Conservation (phyloP, 2,888 invertebrate species). For the Empis stercorea region DNA sequence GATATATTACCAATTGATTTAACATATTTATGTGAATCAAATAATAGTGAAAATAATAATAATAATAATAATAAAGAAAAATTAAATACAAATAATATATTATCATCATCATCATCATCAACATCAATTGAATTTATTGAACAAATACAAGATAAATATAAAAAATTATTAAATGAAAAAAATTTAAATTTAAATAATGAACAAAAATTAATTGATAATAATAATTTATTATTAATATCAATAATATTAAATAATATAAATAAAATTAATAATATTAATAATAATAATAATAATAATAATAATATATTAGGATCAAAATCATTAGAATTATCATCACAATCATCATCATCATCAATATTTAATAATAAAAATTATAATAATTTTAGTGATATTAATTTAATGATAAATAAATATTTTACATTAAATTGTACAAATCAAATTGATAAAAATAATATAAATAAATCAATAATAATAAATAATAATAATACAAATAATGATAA, state of each 20-base stretch:
- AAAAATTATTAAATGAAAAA: too few species aligned
- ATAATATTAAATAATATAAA: background rate
- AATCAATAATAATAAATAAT: background rate
- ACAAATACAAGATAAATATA: too few species aligned
- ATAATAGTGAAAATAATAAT: background rate
- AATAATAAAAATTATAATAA: background rate
- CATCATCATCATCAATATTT: background rate
- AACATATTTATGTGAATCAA: background rate
- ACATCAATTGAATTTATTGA: too few species aligned
- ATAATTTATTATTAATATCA: background rate
- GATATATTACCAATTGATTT: constrained; percentile 2
- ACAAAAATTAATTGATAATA: background rate
- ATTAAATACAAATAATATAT: background rate
- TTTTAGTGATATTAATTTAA: background rate
- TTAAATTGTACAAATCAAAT: background rate
- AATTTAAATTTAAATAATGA: too few species aligned
- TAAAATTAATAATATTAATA: background rate
- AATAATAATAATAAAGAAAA: background rate
- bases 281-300: background rate
- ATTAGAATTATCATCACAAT: background rate
- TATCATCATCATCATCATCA: too few species aligned
- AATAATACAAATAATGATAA: background rate
- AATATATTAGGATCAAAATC: too few species aligned
- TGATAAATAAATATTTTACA: background rate
- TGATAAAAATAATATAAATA: background rate